Evolutionary conservation across 2,888 invertebrate genomes (phyloP), one percentile per base, ranked within the genome.

Genomic region (Drosophila demipolita): DNA sequence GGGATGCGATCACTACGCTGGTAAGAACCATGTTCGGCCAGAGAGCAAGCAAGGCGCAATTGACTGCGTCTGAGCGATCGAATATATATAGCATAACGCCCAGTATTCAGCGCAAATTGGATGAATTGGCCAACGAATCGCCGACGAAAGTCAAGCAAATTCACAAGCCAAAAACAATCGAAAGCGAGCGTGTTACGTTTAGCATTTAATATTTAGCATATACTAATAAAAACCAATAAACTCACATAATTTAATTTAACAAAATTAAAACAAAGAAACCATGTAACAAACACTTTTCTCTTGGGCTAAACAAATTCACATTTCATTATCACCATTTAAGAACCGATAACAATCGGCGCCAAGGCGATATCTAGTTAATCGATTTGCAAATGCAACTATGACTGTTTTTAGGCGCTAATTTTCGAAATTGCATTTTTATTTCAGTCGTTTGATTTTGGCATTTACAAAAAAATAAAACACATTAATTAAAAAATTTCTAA

Each of bases 1-100:
- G 96, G 92, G 97, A 97, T 92, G 95, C 97, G 89, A 97, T 98
- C 93, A 98, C 97, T 33, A 97, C 97, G 0, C 94, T 99, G 89
- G 97, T 99, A 80, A 98, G 98, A 83, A 69, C 72, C 54, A 29
- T 75, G 65, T 87, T 89, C 20, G 90, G 84, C 32, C 72, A 59
- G 49, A 84, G 72, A 53, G 60, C 77, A 20, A 20, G 38, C 45
- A 77, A 73, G 36, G 32, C 66, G 57, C 38, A 78, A 33, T 29
- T 60, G 52, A 35, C 45, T 15, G 45, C 48, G 17, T 23, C 60
- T 42, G 79, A 82, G 40, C 75, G 68, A 61, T 76, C 90, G 63
- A 82, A 88, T 68, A 72, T 88, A 23, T 90, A 89, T 80, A 79
- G 69, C 53, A 90, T 90, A 72, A 90, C 89, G 55, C 88, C 90